Evolutionary conservation across 2,888 invertebrate genomes (phyloP).

Genomic region (Neoscelio sp.): DNA sequence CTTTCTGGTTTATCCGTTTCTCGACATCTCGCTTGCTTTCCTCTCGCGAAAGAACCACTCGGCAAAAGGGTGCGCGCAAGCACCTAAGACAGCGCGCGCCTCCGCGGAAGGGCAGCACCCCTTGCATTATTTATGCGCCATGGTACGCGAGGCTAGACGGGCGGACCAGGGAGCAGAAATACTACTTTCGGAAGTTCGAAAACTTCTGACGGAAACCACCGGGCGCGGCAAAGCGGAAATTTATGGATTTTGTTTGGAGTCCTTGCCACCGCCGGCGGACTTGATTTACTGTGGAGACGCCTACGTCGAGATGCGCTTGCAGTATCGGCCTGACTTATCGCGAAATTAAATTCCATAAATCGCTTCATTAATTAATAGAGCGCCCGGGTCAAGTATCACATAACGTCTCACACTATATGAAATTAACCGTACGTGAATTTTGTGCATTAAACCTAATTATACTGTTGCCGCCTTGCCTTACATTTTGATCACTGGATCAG

Average conservation of each 20-base stretch:
- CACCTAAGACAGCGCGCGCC: constrained; percentile 45
- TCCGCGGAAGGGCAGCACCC: constrained; percentile 56
- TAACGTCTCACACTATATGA: no score
- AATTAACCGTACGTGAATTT: no score
- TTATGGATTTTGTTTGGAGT: constrained; percentile 82
- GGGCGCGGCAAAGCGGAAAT: constrained; percentile 80
- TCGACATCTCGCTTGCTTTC: constrained; percentile 43
- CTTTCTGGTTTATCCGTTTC: constrained; percentile 34
- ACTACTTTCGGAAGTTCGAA: constrained; percentile 81
- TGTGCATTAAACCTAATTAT: no score
- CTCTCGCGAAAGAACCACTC: constrained; percentile 54
- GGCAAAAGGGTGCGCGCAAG: constrained; percentile 55
- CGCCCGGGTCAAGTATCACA: background rate
- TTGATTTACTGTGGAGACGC: constrained; percentile 79
- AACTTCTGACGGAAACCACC: constrained; percentile 82
- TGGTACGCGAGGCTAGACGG: constrained; percentile 65
- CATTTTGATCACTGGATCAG: no score
- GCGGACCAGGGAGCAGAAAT: constrained; percentile 75
- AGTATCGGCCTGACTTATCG: constrained; percentile 64
- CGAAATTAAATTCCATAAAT: constrained; percentile 62
- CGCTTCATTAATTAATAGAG: constrained; percentile 63
- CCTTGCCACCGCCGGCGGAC: constrained; percentile 72
- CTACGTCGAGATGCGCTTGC: constrained; percentile 66
- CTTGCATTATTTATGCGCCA: constrained; percentile 78
- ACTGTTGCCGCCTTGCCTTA: no score